Evolutionary conservation across 2,888 invertebrate genomes (phyloP).

Genomic region (Latheticus oryzae): DNA sequence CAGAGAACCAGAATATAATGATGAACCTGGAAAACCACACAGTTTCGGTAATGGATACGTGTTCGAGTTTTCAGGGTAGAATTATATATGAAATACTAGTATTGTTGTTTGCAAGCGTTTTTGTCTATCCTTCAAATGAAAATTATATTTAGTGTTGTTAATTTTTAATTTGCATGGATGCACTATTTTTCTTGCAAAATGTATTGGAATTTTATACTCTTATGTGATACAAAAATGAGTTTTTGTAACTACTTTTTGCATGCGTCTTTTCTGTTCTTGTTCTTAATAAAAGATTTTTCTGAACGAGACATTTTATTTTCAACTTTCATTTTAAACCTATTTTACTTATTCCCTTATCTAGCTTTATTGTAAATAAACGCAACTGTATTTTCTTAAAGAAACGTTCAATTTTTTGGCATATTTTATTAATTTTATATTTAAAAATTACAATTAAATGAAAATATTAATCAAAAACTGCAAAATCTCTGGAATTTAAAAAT

Average conservation of each 20-base stretch:
- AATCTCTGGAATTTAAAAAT: no score
- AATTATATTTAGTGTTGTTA: constrained; percentile 10
- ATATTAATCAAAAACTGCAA: no score
- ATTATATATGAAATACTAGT: no score
- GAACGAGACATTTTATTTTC: no score
- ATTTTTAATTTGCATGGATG: constrained; percentile 4
- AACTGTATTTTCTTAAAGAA: no score
- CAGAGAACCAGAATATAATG: constrained; percentile 59
- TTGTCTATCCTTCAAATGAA: constrained; percentile 6
- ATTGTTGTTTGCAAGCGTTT: constrained; percentile 5
- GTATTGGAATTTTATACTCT: constrained; percentile 2
- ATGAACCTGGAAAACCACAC: constrained; percentile 68
- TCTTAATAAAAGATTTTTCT: constrained; percentile 32
- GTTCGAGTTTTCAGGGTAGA: constrained; percentile 72
- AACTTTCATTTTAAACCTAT: no score
- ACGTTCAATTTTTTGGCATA: no score
- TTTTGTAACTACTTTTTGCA: constrained; percentile 8
- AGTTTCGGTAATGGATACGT: constrained; percentile 73
- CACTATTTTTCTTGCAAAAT: neutral
- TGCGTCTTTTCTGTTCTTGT: constrained; percentile 23
- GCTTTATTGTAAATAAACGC: no score
- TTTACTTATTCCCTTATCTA: no score
- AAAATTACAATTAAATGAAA: no score
- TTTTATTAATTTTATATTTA: no score
- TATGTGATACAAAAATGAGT: constrained; percentile 25